Evolutionary conservation across 2,888 invertebrate species (phyloP), one percentile per base, ranked within the genome.

Genomic region (Helobdella robusta): DNA sequence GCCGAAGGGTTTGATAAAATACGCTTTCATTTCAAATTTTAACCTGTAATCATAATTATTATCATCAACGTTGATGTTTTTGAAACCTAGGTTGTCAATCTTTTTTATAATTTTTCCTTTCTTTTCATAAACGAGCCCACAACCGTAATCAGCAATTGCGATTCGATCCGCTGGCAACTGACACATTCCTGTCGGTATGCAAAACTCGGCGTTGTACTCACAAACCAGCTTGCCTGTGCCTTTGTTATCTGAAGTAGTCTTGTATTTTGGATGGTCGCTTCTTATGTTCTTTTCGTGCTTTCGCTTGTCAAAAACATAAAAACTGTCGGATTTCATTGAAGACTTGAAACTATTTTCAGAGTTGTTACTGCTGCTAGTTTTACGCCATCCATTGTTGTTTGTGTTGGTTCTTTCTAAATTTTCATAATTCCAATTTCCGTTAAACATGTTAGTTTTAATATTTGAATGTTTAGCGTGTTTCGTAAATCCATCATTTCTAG

Each of bases 201-300:
- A 63, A 54, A 67, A 66, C 11, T 64, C 66, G 6, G 84, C 83
- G 44, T 84, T 82, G 59, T 84, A 84, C 3, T 40, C 36, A 23
- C 52, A 30, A n/a, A 32, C 23, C 25, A 66, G 32, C 6, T 48
- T 25, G 28, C 52, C 52, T 15, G 23, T 54, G 23, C 62, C 66
- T 18, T 23, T 23, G 6, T 66, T 59, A 4, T 46, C 44, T 5
- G 48, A 36, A 23, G 34, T 36, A 44, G 30, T 35, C n/a, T 34
- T 48, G 50, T 62, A 62, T 28, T 50, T 62, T 28, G 5, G 2
- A n/a, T n/a, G n/a, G n/a, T n/a, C n/a, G n/a, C n/a, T n/a, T n/a
- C n/a, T n/a, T n/a, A n/a, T n/a, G n/a, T n/a, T n/a, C n/a, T n/a
- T n/a, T n/a, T n/a, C n/a, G n/a, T n/a, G n/a, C n/a, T n/a, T n/a